A percentile compares a stretch with the other conserved stretches of the same genome.
Evolutionary conservation across 2,113 vertebrate species (phyloP).

Genomic region (Poicephalus meyeri): DNA sequence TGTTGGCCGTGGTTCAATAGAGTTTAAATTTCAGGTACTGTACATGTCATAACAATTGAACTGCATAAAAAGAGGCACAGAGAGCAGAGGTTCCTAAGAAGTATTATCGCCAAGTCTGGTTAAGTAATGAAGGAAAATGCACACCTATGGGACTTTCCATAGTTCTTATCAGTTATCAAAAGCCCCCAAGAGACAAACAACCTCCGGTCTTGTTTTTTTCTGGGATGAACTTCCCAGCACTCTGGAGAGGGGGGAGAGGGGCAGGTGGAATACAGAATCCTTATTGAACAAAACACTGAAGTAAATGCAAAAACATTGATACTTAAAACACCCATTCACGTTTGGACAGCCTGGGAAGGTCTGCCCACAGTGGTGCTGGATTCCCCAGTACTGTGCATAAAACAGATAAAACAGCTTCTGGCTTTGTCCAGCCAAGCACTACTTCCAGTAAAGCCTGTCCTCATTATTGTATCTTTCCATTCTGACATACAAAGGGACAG

Average conservation of each 20-base stretch:
- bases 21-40: conserved; percentile 6
- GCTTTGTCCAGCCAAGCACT: not conserved
- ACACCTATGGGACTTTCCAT: conserved; percentile 58
- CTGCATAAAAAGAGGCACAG: not conserved
- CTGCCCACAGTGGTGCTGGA: not conserved
- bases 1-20: not conserved
- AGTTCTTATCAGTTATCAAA: conserved; percentile 4
- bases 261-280: not conserved
- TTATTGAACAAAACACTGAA: not conserved
- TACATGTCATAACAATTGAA: conserved; percentile 22
- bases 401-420: not conserved
- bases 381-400: not conserved
- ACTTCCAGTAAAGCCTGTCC: not conserved
- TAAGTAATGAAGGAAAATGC: conserved; percentile 52
- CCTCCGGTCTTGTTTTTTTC: not conserved
- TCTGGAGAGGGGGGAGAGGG: not conserved
- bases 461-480: not conserved
- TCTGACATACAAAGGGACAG: not conserved
- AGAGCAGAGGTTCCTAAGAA: conserved; percentile 1
- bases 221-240: conserved; percentile 25
- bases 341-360: not conserved
- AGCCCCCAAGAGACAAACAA: not conserved
- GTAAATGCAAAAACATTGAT: not conserved
- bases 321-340: not conserved
- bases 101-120: not conserved